These are phyloP conservation scores for Procambarus virginalis DNA, from an alignment of 1,140 invertebrate genomes.

Conservation along the genomic window DNA sequence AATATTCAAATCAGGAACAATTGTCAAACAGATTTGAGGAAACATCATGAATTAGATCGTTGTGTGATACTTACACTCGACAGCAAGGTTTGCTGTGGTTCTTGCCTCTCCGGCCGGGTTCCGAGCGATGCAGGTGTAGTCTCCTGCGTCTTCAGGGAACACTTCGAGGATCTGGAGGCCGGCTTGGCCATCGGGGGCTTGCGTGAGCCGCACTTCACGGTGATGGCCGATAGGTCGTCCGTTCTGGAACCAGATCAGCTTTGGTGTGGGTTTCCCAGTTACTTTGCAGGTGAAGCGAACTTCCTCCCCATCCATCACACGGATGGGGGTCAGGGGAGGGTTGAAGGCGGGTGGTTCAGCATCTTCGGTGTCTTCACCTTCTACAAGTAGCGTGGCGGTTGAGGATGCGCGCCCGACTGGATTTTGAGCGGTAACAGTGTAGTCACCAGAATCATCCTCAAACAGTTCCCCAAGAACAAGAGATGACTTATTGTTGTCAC, in stretches of 20 bases:
- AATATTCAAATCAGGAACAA: too few relatives aligned
- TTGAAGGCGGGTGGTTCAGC: constrained; percentile 84
- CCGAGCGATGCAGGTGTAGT: constrained; percentile 87
- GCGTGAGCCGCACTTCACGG: constrained; percentile 84
- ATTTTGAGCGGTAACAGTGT: constrained; percentile 92
- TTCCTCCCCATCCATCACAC: constrained; percentile 94
- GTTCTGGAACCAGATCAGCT: constrained; percentile 88
- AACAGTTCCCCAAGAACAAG: constrained; percentile 86
- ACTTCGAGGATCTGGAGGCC: constrained; percentile 91
- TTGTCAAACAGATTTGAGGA: too few relatives aligned
- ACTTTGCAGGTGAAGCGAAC: constrained; percentile 85
- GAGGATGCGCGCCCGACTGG: constrained; percentile 88
- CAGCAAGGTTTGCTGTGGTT: constrained; percentile 85
- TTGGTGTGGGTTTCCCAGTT: constrained; percentile 86
- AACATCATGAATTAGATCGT: too few relatives aligned
- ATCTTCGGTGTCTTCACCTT: constrained; percentile 75
- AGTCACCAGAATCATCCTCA: constrained; percentile 83
- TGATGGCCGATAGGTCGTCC: constrained; percentile 82
- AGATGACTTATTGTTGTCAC: constrained; percentile 86
- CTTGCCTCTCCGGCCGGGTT: constrained; percentile 90
- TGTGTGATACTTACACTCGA: constrained; percentile 78
- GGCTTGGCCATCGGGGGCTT: constrained; percentile 86
- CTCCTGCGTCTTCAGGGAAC: constrained; percentile 94
- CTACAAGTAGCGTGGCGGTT: constrained; percentile 84
- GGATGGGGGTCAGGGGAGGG: constrained; percentile 81